Evolutionary conservation across 1,140 invertebrate genomes (phyloP).

Genomic region (Solenopsis invicta): DNA sequence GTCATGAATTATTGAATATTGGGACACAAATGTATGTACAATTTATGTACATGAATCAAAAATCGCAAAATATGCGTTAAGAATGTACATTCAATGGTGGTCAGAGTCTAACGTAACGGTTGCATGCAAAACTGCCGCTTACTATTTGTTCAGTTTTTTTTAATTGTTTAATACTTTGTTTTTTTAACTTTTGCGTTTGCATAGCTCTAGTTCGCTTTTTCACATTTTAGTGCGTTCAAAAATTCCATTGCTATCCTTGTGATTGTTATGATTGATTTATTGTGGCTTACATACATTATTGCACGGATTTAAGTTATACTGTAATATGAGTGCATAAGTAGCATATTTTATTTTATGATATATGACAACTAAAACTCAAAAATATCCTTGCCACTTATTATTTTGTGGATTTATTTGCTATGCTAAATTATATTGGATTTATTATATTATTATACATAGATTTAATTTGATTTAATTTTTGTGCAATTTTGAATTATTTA

Average conservation of each 20-base stretch:
- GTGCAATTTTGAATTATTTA: constrained; percentile 16
- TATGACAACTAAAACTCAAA: background rate
- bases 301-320: constrained; percentile 23
- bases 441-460: background rate
- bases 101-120: constrained; percentile 80
- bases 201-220: constrained; percentile 36
- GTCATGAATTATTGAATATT: constrained; percentile 22
- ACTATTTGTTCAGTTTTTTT: constrained; percentile 63
- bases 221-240: constrained; percentile 4
- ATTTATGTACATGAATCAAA: background rate
- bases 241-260: constrained; percentile 25
- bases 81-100: constrained; percentile 73
- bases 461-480: constrained; percentile 20
- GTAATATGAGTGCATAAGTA: background rate
- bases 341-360: background rate
- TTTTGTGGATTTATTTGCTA: constrained; percentile 9
- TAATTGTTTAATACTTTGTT: constrained; percentile 61
- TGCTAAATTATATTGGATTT: background rate
- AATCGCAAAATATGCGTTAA: constrained; percentile 14
- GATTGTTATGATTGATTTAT: constrained; percentile 31
- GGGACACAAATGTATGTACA: background rate
- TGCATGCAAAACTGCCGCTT: constrained; percentile 78
- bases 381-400: background rate
- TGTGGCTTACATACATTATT: constrained; percentile 8
- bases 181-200: constrained; percentile 43